Evolutionary conservation across 1,140 invertebrate species (phyloP), one percentile per base, ranked within the genome.

Genomic region (Caligus rogercresseyi): DNA sequence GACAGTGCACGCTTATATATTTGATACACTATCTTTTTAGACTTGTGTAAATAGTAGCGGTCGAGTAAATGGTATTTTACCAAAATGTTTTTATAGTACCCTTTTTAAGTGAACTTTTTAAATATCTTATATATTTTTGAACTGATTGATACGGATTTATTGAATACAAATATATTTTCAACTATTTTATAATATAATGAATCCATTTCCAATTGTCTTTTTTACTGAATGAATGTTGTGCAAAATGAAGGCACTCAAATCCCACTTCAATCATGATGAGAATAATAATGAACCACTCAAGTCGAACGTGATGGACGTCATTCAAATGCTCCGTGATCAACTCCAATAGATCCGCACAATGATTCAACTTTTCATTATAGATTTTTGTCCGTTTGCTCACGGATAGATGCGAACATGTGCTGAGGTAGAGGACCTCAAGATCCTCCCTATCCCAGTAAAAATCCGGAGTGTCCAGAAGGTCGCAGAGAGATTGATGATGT

Each of bases 201-300:
- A n/a, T n/a, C n/a, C n/a, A n/a, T n/a, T n/a, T n/a, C n/a, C n/a
- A n/a, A n/a, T n/a, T n/a, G n/a, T n/a, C n/a, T n/a, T n/a, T n/a
- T n/a, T n/a, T n/a, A n/a, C n/a, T 43, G 14, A 60, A n/a, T 18
- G 18, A 60, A 19, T 64, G 31, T 57, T 87, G 83, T 31, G 80
- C 69, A 70, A 85, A 86, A 75, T 93, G 89, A 14, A 91, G 71
- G 61, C 81, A 77, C 76, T 93, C 89, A 73, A 94, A 91, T 51
- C 75, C 81, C 26, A 95, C 90, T 77, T 97, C 93, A 0, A 93
- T 83, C 80, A 92, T 83, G 72, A 97, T 97, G 18, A 97, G 79
- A 54, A 85, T 76, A 62, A 97, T 97, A 60, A 97, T 93, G 86
- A 96, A 94, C 87, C 87, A 89, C 74, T 97, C 93, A 0, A 97